Base-by-base conservation (phyloP, 2,888 invertebrate species). In the Notodonta dromedarius region DNA sequence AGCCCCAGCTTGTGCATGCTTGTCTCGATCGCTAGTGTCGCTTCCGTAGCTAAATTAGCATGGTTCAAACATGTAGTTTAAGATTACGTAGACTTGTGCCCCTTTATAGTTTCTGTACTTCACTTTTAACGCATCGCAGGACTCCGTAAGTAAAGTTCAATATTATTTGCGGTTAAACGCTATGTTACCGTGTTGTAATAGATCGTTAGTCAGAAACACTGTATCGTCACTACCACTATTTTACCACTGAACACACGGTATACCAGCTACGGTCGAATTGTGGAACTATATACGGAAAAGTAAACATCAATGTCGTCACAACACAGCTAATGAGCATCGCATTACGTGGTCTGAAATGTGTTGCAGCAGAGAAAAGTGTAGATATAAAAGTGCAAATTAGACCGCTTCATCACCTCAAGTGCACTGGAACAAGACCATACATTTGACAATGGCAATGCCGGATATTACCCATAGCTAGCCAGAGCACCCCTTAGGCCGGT, bases 71-170 rank as follows among this genome's bases (percentile, higher is more conserved):
- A 59, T 63, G 67, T 72, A 70, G 57, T 71, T 71, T 74, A 66
- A 71, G 71, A 73, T 65, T 65, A 59, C 65, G 73, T 81, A 80
- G 77, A 65, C 59, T 58, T 62, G 61, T 61, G 63, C 58, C 65
- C 69, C 72, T 66, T 64, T 75, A 77, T 62, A 71, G 63, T 63
- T 0, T 73, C 62, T 56, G 12, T 74, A 74, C 71, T 82, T 81
- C 70, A 79, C 71, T 80, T 79, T 83, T 75, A 78, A 78, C 70
- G 83, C 83, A 71, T 74, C 83, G 73, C 81, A 83, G 83, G 83
- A 83, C 61, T 81, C 71, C 74, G 83, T 83, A 80, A 83, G 83
- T 83, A 81, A 70, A 73, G 74, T 62, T 72, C 60, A 61, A 39
- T 67, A 67, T 62, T 70, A 70, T 62, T 13, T 56, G 9, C 42